These are phyloP conservation scores for Lamproptera curius DNA, from an alignment of 2,888 invertebrate genomes.

Conservation along the genomic window DNA sequence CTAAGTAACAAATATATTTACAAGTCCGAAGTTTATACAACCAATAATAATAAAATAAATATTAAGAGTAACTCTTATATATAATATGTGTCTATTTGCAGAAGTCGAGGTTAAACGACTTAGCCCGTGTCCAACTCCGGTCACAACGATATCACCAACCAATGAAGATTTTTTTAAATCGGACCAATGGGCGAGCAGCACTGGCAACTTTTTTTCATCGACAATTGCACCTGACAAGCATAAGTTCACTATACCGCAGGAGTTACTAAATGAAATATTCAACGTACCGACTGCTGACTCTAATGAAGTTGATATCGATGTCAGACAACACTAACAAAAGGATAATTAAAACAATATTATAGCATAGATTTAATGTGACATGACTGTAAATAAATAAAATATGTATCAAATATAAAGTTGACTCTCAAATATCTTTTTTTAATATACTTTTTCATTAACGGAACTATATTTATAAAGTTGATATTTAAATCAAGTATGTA, in stretches of 20 bases:
- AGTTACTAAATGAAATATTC: constrained; percentile 11
- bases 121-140: constrained; percentile 14
- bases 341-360: too few relatives aligned
- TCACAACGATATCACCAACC: neutral
- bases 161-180: constrained; percentile 1
- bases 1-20: too few relatives aligned
- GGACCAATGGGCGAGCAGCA: neutral
- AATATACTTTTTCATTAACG: too few relatives aligned
- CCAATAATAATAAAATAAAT: too few relatives aligned
- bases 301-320: constrained; percentile 9
- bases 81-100: constrained; percentile 4
- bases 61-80: too few relatives aligned
- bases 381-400: too few relatives aligned
- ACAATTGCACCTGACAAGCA: constrained; percentile 1
- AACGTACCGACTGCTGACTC: constrained; percentile 5
- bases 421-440: too few relatives aligned
- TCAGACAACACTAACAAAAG: constrained; percentile 6
- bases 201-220: neutral
- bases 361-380: too few relatives aligned
- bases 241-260: constrained; percentile 10
- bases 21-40: too few relatives aligned
- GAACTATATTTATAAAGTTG: too few relatives aligned
- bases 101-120: constrained; percentile 16
- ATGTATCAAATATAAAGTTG: too few relatives aligned
- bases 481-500: too few relatives aligned